Percentiles rank a stretch among this genome's conserved stretches.
phyloP scores from a whole-genome alignment of 2,113 vertebrate genomes.

The Halcyon malimbica region DNA sequence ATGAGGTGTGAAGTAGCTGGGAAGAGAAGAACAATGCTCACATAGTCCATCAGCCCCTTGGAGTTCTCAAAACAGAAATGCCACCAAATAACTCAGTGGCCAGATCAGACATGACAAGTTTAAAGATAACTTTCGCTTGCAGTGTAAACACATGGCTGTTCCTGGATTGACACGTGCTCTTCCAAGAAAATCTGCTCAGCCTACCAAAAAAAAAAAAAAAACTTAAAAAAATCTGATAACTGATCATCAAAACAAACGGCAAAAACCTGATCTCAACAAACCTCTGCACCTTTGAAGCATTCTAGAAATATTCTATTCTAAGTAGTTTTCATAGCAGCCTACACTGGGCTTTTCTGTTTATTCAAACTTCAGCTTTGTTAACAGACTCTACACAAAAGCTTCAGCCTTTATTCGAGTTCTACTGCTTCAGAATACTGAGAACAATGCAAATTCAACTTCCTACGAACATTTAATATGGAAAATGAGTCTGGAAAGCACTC shows the following conservation, averaged over 20 bases:
- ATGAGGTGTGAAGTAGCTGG: background rate
- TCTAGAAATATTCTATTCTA: background rate
- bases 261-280: background rate
- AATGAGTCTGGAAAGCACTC: background rate
- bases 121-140: background rate
- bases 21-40: background rate
- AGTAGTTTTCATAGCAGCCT: background rate
- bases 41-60: background rate
- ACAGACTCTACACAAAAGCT: background rate
- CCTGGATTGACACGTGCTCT: background rate
- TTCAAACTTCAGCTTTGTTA: background rate
- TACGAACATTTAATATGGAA: background rate
- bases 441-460: background rate
- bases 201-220: background rate
- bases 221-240: background rate
- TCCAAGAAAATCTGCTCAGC: slow-evolving; percentile 15
- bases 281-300: background rate
- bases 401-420: background rate
- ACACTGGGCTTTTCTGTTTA: background rate
- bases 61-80: background rate
- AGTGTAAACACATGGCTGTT: background rate
- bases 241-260: background rate
- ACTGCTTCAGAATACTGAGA: background rate
- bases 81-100: background rate
- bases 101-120: background rate